Percentiles rank a stretch among this genome's conserved stretches.
Conservation (phyloP, 2,888 invertebrate genomes). For the Agrotis clavis region DNA sequence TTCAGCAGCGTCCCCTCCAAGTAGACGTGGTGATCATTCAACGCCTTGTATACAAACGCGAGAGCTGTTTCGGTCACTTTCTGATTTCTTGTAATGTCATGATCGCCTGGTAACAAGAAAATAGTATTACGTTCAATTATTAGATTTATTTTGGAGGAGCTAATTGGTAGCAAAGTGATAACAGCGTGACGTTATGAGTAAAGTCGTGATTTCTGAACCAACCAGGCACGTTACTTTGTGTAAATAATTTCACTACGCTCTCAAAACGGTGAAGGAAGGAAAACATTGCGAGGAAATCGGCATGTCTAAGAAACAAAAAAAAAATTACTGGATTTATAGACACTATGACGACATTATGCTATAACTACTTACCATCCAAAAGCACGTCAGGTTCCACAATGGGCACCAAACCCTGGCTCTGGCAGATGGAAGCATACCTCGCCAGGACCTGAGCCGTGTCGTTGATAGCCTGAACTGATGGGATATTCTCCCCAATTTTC, state of each 20-base stretch:
- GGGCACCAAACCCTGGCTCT: slow-evolving; percentile 98
- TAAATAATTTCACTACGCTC: too few species aligned
- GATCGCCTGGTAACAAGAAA: slow-evolving; percentile 90
- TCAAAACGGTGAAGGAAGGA: too few species aligned
- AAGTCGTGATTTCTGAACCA: too few species aligned
- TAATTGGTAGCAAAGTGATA: too few species aligned
- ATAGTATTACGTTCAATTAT: neutral
- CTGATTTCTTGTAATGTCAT: slow-evolving; percentile 96
- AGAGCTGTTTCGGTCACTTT: slow-evolving; percentile 98
- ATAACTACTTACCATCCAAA: slow-evolving; percentile 94
- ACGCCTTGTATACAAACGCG: slow-evolving; percentile 98
- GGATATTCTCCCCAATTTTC: slow-evolving; percentile 96
- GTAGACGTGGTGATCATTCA: slow-evolving; percentile 98
- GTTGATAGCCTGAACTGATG: slow-evolving; percentile 96
- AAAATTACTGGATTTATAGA: too few species aligned
- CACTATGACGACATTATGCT: too few species aligned
- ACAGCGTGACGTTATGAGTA: too few species aligned
- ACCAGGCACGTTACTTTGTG: too few species aligned
- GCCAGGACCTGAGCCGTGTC: slow-evolving; percentile 98
- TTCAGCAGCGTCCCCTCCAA: slow-evolving; percentile 98
- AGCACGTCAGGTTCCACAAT: slow-evolving; percentile 99
- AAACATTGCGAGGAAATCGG: too few species aligned
- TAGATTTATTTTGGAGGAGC: too few species aligned
- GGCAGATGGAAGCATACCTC: slow-evolving; percentile 98
- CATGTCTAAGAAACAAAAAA: too few species aligned